Percentiles rank a stretch among this genome's conserved stretches.
Evolutionary conservation across 2,888 invertebrate genomes (phyloP).

Genomic region (Cryptophagus acutangulus): DNA sequence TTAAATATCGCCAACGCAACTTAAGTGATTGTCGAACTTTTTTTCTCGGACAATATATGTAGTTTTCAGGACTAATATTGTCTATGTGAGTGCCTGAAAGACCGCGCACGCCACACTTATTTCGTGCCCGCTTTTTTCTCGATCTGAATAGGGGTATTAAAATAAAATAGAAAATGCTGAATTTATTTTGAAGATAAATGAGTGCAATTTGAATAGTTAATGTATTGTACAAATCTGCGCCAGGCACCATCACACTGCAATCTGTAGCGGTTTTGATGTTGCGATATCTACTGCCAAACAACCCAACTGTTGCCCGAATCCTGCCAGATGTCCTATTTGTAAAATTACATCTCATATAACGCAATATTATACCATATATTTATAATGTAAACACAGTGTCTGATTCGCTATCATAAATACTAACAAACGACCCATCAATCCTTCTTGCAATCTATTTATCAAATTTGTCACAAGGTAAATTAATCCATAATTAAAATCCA

Average conservation of each 20-base stretch:
- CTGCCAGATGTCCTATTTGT: conserved; percentile 17
- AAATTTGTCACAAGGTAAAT: no score
- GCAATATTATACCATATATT: conserved; percentile 2
- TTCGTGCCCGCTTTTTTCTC: no score
- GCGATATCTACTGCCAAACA: conserved; percentile 16
- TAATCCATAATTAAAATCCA: no score
- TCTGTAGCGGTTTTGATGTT: conserved; percentile 16
- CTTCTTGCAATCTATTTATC: no score
- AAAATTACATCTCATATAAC: conserved; percentile 13
- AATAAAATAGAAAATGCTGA: no score
- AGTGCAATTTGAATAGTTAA: conserved; percentile 15
- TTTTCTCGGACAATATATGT: neutral
- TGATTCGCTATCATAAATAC: neutral
- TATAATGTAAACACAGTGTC: neutral
- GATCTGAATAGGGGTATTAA: no score
- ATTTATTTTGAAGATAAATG: conserved; percentile 12
- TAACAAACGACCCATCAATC: no score
- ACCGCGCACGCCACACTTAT: no score
- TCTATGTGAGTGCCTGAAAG: neutral
- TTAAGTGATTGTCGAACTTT: no score
- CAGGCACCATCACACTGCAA: conserved; percentile 11
- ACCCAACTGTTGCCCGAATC: conserved; percentile 14
- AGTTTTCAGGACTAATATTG: neutral
- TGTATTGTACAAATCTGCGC: conserved; percentile 15
- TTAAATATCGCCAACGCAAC: no score